Conservation (phyloP, 2,797 vertebrate species). For the Acrossocheilus fasciatus region DNA sequence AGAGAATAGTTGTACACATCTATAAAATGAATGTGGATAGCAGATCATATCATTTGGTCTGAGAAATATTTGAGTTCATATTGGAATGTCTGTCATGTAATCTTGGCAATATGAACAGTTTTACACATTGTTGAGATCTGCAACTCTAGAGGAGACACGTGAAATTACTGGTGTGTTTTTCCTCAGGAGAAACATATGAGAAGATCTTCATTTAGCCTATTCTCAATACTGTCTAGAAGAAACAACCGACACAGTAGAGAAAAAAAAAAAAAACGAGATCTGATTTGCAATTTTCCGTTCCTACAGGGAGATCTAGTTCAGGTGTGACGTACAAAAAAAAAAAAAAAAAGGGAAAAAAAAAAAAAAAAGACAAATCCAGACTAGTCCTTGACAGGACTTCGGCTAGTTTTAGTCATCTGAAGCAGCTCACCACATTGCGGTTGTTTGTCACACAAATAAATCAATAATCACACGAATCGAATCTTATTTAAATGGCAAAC, state of each 20-base stretch:
- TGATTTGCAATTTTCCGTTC: background rate
- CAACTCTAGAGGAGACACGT: background rate
- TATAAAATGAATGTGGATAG: background rate
- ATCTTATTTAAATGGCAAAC: background rate
- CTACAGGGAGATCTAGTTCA: background rate
- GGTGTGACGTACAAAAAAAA: background rate
- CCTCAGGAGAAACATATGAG: background rate
- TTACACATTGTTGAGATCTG: too few relatives aligned
- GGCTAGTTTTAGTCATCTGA: background rate
- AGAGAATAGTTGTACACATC: background rate
- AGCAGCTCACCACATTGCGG: background rate
- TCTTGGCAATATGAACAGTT: background rate
- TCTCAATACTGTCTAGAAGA: background rate
- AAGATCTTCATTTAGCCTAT: background rate
- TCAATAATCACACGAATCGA: background rate
- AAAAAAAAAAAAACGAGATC: background rate
- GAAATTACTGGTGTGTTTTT: background rate
- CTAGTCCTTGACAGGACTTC: constrained; percentile 10
- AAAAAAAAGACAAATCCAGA: background rate
- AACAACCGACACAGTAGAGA: too few relatives aligned
- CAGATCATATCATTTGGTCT: background rate
- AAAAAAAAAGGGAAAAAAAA: too few relatives aligned
- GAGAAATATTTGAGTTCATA: background rate
- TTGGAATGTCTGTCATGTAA: background rate
- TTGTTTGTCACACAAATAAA: background rate